phyloP scores from a whole-genome alignment of 2,888 invertebrate species.

The Physocephala rufipes region DNA sequence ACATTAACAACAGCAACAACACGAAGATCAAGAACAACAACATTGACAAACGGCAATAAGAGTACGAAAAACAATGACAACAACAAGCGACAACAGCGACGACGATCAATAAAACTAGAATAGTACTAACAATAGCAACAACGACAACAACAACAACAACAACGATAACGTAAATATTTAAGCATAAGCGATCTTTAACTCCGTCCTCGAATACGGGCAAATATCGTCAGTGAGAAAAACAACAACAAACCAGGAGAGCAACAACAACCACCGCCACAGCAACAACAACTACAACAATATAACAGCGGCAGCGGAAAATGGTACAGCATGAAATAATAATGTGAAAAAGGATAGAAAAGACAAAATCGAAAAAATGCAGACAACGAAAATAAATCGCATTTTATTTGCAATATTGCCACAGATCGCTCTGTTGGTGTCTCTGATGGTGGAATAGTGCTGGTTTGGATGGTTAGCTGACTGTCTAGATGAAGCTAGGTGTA shows the following conservation, averaged over 20 bases:
- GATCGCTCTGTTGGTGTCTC: background rate
- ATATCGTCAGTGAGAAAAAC: background rate
- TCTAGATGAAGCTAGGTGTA: background rate
- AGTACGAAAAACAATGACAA: background rate
- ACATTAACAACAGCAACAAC: background rate
- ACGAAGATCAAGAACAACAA: background rate
- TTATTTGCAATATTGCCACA: slow-evolving; percentile 33
- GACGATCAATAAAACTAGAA: slow-evolving; percentile 7
- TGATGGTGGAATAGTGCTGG: background rate
- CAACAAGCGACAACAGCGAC: background rate
- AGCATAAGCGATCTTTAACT: background rate
- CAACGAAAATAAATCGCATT: slow-evolving; percentile 30
- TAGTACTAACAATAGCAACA: background rate
- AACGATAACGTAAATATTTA: slow-evolving; percentile 10
- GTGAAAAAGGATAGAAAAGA: background rate
- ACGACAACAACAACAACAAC: slow-evolving; percentile 9
- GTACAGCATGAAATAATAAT: background rate
- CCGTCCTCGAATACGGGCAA: background rate
- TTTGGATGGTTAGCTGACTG: too few relatives aligned
- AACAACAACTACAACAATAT: slow-evolving; percentile 8
- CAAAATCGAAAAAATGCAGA: slow-evolving; percentile 6
- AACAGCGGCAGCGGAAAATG: background rate
- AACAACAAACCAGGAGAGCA: background rate
- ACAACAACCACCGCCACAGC: background rate
- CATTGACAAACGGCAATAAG: background rate